These are phyloP conservation scores for Galeopsomyia nigrocyanea DNA, from an alignment of 2,888 invertebrate genomes.

Conservation along the genomic window DNA sequence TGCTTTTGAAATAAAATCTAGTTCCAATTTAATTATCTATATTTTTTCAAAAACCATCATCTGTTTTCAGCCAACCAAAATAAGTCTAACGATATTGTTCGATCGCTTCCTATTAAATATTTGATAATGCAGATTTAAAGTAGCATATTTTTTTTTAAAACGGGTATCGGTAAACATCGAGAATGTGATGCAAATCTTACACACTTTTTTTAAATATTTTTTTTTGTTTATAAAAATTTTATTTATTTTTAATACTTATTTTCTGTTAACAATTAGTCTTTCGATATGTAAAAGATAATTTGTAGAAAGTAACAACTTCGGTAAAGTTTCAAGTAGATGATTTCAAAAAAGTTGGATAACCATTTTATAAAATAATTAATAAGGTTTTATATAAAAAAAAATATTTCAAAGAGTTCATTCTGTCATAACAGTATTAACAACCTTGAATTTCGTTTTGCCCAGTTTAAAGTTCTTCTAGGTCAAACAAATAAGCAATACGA, in stretches of 20 bases:
- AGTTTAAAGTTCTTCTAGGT: not conserved
- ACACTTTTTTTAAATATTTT: conserved; percentile 19
- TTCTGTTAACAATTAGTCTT: conserved; percentile 35
- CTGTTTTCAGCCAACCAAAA: not conserved
- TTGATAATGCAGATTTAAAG: not conserved
- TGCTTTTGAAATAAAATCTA: conserved; percentile 3
- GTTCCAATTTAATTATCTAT: not conserved
- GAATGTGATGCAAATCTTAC: conserved; percentile 28
- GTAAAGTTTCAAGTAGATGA: not conserved
- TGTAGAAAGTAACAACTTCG: conserved; percentile 30
- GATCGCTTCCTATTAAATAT: not conserved
- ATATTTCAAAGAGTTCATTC: not conserved
- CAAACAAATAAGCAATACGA: conserved; percentile 2
- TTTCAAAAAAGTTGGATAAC: conserved; percentile 24
- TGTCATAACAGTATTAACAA: too few species aligned
- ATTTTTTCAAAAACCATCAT: not conserved
- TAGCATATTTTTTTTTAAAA: conserved; percentile 17
- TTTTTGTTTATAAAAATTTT: conserved; percentile 40
- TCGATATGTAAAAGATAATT: conserved; percentile 48
- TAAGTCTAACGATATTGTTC: not conserved
- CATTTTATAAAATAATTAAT: conserved; percentile 24
- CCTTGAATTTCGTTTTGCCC: too few species aligned
- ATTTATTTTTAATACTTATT: conserved; percentile 39
- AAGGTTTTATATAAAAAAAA: conserved; percentile 4
- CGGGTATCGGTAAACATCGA: conserved; percentile 29